Evolutionary conservation across 2,113 vertebrate species (phyloP).

Genomic region (Psophia crepitans): DNA sequence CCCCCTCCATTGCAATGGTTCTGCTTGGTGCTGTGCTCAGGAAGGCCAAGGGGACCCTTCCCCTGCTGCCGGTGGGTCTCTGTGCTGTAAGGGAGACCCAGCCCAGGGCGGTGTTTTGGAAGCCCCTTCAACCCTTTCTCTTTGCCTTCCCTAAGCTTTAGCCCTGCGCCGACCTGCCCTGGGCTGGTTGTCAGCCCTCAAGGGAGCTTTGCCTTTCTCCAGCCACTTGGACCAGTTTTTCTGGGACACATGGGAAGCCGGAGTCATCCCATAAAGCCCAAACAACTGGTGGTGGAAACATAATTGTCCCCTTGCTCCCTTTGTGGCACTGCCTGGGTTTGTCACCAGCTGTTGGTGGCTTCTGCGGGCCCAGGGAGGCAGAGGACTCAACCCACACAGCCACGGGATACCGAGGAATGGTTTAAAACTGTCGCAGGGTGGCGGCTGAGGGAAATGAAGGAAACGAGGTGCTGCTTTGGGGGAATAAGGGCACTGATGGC

Average conservation of each 20-base stretch:
- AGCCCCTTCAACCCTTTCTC: neutral
- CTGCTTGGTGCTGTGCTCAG: neutral
- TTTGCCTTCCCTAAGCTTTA: neutral
- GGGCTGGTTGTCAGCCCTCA: fast-evolving
- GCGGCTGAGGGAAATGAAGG: neutral
- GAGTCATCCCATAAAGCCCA: neutral
- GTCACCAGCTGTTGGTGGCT: neutral
- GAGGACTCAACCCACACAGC: neutral
- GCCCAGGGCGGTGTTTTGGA: neutral
- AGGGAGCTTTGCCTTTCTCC: neutral
- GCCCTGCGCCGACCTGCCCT: neutral
- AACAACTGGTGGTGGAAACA: neutral
- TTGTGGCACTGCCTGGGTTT: neutral
- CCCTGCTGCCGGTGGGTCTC: fast-evolving
- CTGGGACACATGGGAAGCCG: neutral
- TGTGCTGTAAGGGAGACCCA: neutral
- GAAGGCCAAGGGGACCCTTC: neutral
- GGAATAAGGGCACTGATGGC: fast-evolving
- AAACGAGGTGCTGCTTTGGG: neutral
- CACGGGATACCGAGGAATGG: fast-evolving
- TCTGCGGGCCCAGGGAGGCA: neutral
- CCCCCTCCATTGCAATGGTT: neutral
- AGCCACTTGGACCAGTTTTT: neutral
- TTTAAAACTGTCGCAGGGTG: neutral
- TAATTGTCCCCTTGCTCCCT: neutral